These are phyloP conservation scores for Plutomurus gul DNA, from an alignment of 1,140 invertebrate genomes.

Conservation along the genomic window DNA sequence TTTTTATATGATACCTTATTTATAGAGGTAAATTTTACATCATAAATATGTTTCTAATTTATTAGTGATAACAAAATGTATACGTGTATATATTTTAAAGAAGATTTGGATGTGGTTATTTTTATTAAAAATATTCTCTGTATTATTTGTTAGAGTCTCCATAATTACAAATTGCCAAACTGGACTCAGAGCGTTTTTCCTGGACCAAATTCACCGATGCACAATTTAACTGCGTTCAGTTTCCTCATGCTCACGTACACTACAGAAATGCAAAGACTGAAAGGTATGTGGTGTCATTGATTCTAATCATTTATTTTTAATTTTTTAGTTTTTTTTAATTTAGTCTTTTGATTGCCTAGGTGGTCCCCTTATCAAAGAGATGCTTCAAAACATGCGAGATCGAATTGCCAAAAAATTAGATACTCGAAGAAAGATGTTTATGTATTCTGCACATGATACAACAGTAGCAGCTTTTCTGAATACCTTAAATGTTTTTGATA, in stretches of 20 bases:
- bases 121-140: not conserved
- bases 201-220: slow-evolving; percentile 67
- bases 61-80: too few relatives aligned
- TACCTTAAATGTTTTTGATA: slow-evolving; percentile 59
- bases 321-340: too few relatives aligned
- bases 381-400: slow-evolving; percentile 55
- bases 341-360: too few relatives aligned
- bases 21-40: slow-evolving; percentile 64
- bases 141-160: slow-evolving; percentile 58
- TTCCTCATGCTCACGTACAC: slow-evolving; percentile 73
- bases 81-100: too few relatives aligned
- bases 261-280: slow-evolving; percentile 71
- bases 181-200: slow-evolving; percentile 70
- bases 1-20: slow-evolving; percentile 73
- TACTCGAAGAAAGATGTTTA: slow-evolving; percentile 53
- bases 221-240: slow-evolving; percentile 67
- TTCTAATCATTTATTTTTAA: too few relatives aligned
- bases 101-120: not conserved
- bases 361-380: slow-evolving; percentile 60
- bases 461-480: slow-evolving; percentile 58
- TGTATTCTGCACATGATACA: slow-evolving; percentile 60
- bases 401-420: slow-evolving; percentile 45
- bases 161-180: slow-evolving; percentile 69
- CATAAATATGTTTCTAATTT: not conserved
- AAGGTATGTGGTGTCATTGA: too few relatives aligned